Evolutionary conservation across 2,113 vertebrate species (phyloP).

Genomic region (Anolis carolinensis): DNA sequence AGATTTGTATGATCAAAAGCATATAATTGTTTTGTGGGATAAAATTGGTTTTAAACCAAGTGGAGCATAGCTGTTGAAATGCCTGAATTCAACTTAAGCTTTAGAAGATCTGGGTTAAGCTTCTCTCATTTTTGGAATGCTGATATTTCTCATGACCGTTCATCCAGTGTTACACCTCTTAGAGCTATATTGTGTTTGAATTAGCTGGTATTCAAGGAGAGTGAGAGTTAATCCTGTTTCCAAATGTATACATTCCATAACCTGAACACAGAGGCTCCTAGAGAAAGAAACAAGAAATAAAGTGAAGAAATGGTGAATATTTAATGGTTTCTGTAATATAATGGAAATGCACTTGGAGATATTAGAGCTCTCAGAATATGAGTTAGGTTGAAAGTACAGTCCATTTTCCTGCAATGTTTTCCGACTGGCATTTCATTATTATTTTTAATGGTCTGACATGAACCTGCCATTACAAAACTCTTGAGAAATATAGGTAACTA

Average conservation of each 20-base stretch:
- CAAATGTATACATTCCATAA: background rate
- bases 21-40: background rate
- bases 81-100: background rate
- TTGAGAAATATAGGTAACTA: background rate
- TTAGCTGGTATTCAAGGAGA: background rate
- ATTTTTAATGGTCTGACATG: background rate
- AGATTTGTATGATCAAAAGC: background rate
- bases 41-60: background rate
- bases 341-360: too few species aligned
- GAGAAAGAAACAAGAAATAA: background rate
- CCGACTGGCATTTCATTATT: background rate
- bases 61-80: background rate
- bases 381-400: background rate
- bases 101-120: background rate
- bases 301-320: rapidly evolving
- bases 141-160: background rate
- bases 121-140: background rate
- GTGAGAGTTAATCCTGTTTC: background rate
- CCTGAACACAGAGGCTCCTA: background rate
- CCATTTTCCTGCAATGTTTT: background rate
- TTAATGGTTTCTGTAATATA: rapidly evolving
- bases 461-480: background rate
- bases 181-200: background rate
- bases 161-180: background rate
- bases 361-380: background rate